Percentiles rank a stretch among this genome's conserved stretches.
Conservation (phyloP, 2,888 invertebrate genomes). For the Troilus luridus region DNA sequence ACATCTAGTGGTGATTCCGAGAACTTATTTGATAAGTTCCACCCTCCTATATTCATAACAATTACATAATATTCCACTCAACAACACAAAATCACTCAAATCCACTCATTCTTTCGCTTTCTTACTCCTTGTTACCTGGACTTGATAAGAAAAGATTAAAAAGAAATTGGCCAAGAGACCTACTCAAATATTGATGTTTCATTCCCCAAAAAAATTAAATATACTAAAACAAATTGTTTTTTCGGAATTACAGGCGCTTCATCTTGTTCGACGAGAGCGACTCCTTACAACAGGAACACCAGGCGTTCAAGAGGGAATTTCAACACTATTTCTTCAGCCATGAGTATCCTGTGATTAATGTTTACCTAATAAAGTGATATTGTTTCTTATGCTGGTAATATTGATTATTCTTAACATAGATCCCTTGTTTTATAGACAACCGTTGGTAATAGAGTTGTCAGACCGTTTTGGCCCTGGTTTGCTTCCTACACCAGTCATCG, state of each 20-base stretch:
- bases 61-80: too few species aligned
- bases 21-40: too few species aligned
- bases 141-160: too few species aligned
- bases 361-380: constrained; percentile 7
- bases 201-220: too few species aligned
- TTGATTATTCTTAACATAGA: constrained; percentile 25
- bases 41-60: too few species aligned
- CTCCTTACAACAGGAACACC: constrained; percentile 5
- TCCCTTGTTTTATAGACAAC: constrained; percentile 52
- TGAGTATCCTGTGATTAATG: constrained; percentile 53
- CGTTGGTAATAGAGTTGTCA: constrained; percentile 43
- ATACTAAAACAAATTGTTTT: neutral
- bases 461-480: constrained; percentile 1
- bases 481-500: neutral
- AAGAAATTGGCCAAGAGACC: too few species aligned
- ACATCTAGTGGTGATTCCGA: too few species aligned
- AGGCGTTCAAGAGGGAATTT: constrained; percentile 48
- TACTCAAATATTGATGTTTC: too few species aligned
- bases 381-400: neutral
- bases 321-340: constrained; percentile 36
- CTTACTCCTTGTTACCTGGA: too few species aligned
- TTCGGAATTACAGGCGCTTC: neutral
- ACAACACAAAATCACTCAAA: too few species aligned
- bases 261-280: neutral
- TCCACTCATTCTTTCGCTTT: too few species aligned